phyloP scores from a whole-genome alignment of 2,113 vertebrate species.

The Pseudorectes ferrugineus region DNA sequence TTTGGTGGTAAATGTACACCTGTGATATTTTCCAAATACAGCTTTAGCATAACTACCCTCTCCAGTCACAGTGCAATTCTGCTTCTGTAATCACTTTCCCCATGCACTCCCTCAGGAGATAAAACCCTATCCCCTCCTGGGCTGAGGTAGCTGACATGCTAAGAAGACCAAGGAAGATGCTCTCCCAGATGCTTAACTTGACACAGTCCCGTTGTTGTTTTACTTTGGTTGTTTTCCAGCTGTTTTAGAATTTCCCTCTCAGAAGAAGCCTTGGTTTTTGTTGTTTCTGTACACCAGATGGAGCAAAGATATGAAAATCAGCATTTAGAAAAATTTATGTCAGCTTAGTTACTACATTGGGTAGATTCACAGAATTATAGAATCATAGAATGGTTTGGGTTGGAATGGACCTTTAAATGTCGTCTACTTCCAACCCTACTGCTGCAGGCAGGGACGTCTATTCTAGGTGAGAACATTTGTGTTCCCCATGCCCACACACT shows the following conservation, averaged over 20 bases:
- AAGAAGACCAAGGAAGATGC: neutral
- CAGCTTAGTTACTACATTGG: neutral
- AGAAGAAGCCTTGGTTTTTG: neutral
- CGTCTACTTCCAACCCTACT: neutral
- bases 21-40: neutral
- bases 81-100: neutral
- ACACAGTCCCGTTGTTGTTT: neutral
- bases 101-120: neutral
- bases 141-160: neutral
- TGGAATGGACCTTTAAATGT: neutral
- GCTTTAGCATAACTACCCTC: neutral
- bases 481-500: neutral
- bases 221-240: neutral
- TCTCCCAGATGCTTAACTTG: neutral
- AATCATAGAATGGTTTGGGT: neutral
- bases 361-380: neutral
- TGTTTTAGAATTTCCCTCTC: neutral
- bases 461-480: neutral
- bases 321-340: neutral
- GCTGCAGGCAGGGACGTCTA: accelerated
- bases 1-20: neutral
- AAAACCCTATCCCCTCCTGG: accelerated
- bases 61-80: neutral
- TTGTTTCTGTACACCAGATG: neutral
- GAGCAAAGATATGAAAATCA: neutral